These are phyloP conservation scores for Chrysolina americana DNA, from an alignment of 2,888 invertebrate species.

Conservation along the genomic window DNA sequence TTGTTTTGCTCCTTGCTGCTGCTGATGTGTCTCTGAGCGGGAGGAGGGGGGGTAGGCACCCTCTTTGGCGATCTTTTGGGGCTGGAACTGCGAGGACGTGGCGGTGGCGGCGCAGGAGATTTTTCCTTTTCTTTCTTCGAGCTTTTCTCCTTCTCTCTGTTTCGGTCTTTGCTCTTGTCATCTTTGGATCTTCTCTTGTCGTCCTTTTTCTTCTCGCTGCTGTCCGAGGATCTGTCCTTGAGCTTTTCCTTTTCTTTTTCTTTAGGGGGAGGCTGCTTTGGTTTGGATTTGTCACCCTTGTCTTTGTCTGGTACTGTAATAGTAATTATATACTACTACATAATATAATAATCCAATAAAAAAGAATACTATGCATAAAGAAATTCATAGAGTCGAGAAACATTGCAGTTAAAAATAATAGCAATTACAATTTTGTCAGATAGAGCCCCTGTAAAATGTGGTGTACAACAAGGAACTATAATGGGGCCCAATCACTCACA, in stretches of 20 bases:
- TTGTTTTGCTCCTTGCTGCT: constrained; percentile 55
- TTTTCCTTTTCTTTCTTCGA: constrained; percentile 70
- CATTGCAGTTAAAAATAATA: too few species aligned
- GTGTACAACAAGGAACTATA: too few species aligned
- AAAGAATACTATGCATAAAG: too few species aligned
- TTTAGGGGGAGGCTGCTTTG: constrained; percentile 75
- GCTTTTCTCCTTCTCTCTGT: constrained; percentile 71
- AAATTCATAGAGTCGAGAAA: too few species aligned
- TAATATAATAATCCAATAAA: too few species aligned
- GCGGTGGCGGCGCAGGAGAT: constrained; percentile 64
- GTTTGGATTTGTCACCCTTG: constrained; percentile 65
- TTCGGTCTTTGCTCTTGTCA: constrained; percentile 72
- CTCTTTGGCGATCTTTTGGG: constrained; percentile 66
- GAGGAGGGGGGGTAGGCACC: constrained; percentile 61
- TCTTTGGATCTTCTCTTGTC: constrained; percentile 70
- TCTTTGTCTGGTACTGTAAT: constrained; percentile 59
- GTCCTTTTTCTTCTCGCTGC: constrained; percentile 67
- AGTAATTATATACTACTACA: too few species aligned
- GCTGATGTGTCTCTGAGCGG: constrained; percentile 52
- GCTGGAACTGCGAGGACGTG: constrained; percentile 60
- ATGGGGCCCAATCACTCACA: too few species aligned
- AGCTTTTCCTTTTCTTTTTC: constrained; percentile 67
- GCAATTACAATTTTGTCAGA: too few species aligned
- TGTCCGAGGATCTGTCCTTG: constrained; percentile 62
- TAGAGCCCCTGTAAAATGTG: too few species aligned